Percentiles rank a stretch among this genome's conserved stretches.
Evolutionary conservation across 2,797 vertebrate genomes (phyloP).

Genomic region (Rhabdomys pumilio): DNA sequence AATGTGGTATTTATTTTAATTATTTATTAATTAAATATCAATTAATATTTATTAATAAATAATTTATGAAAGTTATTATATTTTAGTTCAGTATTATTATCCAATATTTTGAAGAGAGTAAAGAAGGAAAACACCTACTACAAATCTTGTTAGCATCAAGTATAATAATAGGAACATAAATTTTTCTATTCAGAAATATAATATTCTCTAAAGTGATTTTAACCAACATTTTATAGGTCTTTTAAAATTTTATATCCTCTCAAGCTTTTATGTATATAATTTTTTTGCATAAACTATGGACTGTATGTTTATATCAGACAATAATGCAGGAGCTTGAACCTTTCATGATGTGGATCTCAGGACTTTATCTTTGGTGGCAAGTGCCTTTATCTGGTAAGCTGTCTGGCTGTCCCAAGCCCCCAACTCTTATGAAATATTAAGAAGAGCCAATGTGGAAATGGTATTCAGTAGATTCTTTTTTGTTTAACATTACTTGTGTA

Average conservation of each 20-base stretch:
- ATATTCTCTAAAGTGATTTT: constrained; percentile 14
- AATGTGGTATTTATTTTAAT: background rate
- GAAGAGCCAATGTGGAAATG: background rate
- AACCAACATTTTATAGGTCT: background rate
- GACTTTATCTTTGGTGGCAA: background rate
- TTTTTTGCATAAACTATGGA: background rate
- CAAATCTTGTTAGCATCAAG: background rate
- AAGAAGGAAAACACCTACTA: background rate
- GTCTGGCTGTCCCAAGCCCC: background rate
- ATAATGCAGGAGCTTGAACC: background rate
- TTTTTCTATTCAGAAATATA: background rate
- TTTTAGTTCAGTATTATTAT: background rate
- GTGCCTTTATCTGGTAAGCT: background rate
- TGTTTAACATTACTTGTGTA: background rate
- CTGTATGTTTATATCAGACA: background rate
- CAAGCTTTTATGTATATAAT: background rate
- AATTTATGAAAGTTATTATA: background rate
- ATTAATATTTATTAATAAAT: background rate
- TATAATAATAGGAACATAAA: constrained; percentile 15
- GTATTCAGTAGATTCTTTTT: background rate
- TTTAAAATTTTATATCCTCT: background rate
- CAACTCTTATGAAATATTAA: background rate
- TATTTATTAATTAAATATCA: background rate
- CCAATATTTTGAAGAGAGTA: constrained; percentile 30
- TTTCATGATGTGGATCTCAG: background rate